These are phyloP conservation scores for Vidua macroura DNA, from an alignment of 2,113 vertebrate species.

Conservation along the genomic window DNA sequence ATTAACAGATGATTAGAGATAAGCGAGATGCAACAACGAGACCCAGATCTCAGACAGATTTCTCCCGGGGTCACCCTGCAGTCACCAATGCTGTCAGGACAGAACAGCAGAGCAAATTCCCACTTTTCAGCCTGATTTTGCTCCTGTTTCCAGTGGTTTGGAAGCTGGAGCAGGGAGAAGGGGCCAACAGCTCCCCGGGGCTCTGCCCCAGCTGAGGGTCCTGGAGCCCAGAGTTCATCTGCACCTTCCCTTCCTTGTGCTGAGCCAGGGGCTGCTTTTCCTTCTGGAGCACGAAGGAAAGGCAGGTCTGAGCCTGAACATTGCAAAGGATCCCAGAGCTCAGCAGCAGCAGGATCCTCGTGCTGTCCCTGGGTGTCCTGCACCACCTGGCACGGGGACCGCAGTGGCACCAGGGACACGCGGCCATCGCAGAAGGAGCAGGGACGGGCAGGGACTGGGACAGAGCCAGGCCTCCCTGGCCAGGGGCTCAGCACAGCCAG, in stretches of 20 bases:
- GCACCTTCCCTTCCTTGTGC: background rate
- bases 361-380: rapidly evolving
- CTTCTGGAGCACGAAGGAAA: background rate
- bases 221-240: background rate
- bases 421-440: background rate
- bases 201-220: background rate
- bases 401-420: background rate
- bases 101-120: background rate
- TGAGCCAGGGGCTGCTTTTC: background rate
- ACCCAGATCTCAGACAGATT: constrained; percentile 24
- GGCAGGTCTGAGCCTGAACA: background rate
- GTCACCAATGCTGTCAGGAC: background rate
- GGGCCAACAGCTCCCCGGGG: background rate
- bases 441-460: background rate
- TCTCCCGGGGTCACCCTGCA: background rate
- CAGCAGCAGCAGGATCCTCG: background rate
- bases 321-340: background rate
- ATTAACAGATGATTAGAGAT: constrained; percentile 63
- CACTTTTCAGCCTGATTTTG: background rate
- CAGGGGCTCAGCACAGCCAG: background rate
- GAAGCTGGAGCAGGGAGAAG: background rate
- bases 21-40: constrained; percentile 51
- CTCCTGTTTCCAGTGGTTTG: background rate
- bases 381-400: background rate
- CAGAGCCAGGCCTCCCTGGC: background rate